Evolutionary conservation across 2,888 invertebrate species (phyloP), one percentile per base, ranked within the genome.

Genomic region (Chymomyza fuscimana): DNA sequence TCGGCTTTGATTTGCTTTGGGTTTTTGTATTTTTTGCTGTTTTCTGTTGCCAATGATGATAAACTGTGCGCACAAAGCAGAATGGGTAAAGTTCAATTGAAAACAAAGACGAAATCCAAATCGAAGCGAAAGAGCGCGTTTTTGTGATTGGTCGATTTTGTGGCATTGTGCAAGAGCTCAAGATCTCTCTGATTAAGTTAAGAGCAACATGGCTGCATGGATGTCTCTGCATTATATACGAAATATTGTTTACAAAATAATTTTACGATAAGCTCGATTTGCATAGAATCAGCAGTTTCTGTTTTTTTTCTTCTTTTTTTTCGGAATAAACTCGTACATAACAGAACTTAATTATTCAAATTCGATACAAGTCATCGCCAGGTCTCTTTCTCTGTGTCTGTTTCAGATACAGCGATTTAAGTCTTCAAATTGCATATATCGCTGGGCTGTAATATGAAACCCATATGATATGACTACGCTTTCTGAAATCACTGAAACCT

Each of bases 201-300:
- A 46, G 40, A 46, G 12, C 10, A 46, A 12, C 1, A 46, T 46
- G 40, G 40, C 40, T 10, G 40, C 12, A 46, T 46, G 40, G 40
- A 46, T 46, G 12, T 46, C 40, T 46, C 40, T 46, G 40, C 12
- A 2, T 46, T 54, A 10, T 54, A 54, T 9, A 22, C 6, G 22
- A 54, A n/a, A 54, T 19, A 15, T 54, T 19, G 54, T 7, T 16
- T 7, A 22, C 19, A 19, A 19, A 54, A 19, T 22, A 63, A 66
- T 61, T 70, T 74, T 73, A 72, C 77, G 69, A 80, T 80, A 22
- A 59, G 29, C 62, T 67, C 73, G 56, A 80, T 80, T 80, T 80
- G 71, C 80, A 79, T 73, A 77, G 82, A 84, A 70, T 83, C 83
- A 83, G 83, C 83, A 62, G 73, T 80, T 77, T 82, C 72, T 16